Percentiles rank a stretch among this genome's conserved stretches.
These are phyloP conservation scores for Pyrrhia umbra DNA, from an alignment of 2,888 invertebrate genomes.

Conservation along the genomic window DNA sequence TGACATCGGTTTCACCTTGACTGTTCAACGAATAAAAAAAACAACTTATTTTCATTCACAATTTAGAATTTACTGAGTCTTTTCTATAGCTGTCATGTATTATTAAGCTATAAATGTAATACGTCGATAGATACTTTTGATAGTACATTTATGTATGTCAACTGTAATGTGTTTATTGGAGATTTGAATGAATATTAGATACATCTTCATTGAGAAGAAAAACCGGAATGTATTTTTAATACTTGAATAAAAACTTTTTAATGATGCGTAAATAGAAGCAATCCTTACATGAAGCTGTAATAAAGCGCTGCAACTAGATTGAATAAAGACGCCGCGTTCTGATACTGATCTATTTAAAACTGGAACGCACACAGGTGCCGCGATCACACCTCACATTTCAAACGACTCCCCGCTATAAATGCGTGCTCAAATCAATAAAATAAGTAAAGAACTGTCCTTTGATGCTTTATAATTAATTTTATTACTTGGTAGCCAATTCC, in stretches of 20 bases:
- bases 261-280: neutral
- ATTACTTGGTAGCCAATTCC: constrained; percentile 21
- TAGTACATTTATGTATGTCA: constrained; percentile 28
- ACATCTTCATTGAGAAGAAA: constrained; percentile 1
- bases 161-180: constrained; percentile 24
- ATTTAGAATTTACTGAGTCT: constrained; percentile 22
- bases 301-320: constrained; percentile 24
- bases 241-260: constrained; percentile 7
- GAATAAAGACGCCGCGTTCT: constrained; percentile 35
- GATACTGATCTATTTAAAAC: constrained; percentile 54
- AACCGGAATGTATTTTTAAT: neutral
- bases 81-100: constrained; percentile 29
- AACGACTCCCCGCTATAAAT: constrained; percentile 21
- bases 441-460: constrained; percentile 28
- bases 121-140: constrained; percentile 32
- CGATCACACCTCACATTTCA: constrained; percentile 28
- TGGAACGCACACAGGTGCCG: constrained; percentile 41
- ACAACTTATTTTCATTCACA: constrained; percentile 50
- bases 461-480: constrained; percentile 11
- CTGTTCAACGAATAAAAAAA: constrained; percentile 50
- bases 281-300: constrained; percentile 11
- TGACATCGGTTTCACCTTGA: constrained; percentile 67
- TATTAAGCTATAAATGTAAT: constrained; percentile 39
- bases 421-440: constrained; percentile 48
- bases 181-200: constrained; percentile 15